phyloP scores from a whole-genome alignment of 2,797 vertebrate species.

The Dryobates pubescens region DNA sequence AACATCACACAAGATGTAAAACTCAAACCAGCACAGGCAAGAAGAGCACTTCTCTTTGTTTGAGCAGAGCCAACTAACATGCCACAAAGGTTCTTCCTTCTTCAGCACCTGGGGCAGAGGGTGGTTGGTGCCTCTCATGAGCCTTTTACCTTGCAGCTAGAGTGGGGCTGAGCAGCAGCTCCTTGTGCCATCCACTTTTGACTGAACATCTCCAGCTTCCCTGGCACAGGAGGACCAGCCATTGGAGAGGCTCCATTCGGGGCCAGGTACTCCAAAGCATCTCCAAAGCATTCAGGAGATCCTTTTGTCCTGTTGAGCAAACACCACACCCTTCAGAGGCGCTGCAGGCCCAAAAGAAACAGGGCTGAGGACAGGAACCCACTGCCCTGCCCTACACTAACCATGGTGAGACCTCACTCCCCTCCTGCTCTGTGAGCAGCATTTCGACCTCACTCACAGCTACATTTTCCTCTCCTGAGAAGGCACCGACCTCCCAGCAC shows the following conservation, averaged over 20 bases:
- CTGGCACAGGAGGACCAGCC: neutral
- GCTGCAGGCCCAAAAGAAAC: neutral
- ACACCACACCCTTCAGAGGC: neutral
- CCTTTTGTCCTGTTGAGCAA: neutral
- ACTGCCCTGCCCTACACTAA: rapidly evolving
- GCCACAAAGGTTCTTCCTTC: neutral
- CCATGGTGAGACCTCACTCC: rapidly evolving
- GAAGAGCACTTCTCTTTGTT: neutral
- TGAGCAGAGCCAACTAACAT: neutral
- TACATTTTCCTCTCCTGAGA: neutral
- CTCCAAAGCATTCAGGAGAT: neutral
- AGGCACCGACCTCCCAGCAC: neutral
- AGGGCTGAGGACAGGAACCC: neutral
- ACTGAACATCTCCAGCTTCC: neutral
- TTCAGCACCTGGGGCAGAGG: neutral
- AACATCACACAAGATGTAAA: neutral
- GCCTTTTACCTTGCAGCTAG: neutral
- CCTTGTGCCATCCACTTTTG: rapidly evolving
- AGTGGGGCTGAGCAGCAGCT: rapidly evolving
- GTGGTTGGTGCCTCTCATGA: neutral
- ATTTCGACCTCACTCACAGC: neutral
- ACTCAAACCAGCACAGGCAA: neutral
- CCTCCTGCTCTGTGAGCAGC: neutral
- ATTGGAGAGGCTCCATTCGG: neutral
- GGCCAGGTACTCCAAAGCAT: rapidly evolving